phyloP scores from a whole-genome alignment of 2,797 vertebrate genomes.

The Acomys russatus region DNA sequence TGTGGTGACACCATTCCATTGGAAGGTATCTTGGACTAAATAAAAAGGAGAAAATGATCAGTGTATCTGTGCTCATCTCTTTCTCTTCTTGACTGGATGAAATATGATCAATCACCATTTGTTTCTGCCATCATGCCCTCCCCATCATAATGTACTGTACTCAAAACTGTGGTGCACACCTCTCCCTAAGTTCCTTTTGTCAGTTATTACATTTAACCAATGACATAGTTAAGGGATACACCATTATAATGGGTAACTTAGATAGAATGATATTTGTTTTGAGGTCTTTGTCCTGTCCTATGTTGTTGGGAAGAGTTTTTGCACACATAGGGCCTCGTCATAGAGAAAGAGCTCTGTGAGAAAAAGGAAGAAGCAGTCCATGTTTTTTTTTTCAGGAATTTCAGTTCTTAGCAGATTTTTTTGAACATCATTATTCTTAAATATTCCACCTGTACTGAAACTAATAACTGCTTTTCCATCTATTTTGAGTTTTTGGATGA shows the following conservation, averaged over 20 bases:
- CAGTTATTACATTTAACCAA: background rate
- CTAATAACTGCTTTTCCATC: background rate
- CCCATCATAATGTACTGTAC: background rate
- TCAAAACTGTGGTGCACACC: background rate
- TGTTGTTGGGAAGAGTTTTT: fast-evolving
- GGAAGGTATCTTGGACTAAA: no score
- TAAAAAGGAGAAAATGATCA: no score
- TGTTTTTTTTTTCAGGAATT: no score
- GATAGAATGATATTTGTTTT: background rate
- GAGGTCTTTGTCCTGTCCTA: background rate
- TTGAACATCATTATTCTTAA: background rate
- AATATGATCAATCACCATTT: background rate
- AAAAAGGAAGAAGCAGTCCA: background rate
- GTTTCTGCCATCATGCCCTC: background rate
- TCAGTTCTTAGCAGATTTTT: background rate
- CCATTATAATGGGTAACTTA: background rate
- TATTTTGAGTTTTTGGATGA: constrained; percentile 9
- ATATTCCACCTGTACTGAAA: background rate
- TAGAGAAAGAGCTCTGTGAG: background rate
- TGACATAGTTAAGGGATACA: background rate
- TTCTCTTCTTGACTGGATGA: background rate
- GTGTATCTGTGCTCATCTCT: no score
- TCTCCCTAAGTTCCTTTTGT: background rate
- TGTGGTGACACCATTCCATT: background rate
- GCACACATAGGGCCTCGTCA: fast-evolving